Evolutionary conservation across 2,113 vertebrate genomes (phyloP).

Genomic region (Gadus chalcogrammus): DNA sequence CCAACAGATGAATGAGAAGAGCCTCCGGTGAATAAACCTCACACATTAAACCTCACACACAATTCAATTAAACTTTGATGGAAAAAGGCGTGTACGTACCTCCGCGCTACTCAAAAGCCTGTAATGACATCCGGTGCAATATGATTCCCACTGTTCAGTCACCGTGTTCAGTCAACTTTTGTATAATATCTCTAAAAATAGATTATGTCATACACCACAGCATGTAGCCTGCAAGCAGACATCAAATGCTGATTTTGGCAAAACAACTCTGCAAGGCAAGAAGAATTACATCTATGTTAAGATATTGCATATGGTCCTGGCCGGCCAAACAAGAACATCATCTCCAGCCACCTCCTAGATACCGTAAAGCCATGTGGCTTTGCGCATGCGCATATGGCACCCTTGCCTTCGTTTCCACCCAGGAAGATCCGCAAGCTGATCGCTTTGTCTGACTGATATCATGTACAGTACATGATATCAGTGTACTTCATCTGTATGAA

Average conservation of each 20-base stretch:
- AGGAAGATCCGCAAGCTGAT: too few species aligned
- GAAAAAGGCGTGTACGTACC: conserved; percentile 45
- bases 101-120: conserved; percentile 55
- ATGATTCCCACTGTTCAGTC: conserved; percentile 35
- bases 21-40: background rate
- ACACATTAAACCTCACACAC: background rate
- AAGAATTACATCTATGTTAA: conserved; percentile 41
- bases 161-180: conserved; percentile 20
- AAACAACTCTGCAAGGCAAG: conserved; percentile 48
- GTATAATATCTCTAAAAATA: conserved; percentile 15
- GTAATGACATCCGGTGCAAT: conserved; percentile 69
- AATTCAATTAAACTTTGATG: background rate
- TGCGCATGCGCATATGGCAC: conserved; percentile 60
- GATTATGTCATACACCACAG: conserved; percentile 23
- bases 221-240: conserved; percentile 28
- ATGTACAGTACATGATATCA: too few species aligned
- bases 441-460: too few species aligned
- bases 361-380: conserved; percentile 22
- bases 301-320: conserved; percentile 47
- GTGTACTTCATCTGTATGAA: too few species aligned
- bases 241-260: conserved; percentile 61
- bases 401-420: too few species aligned
- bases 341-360: conserved; percentile 47
- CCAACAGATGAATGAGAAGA: too few species aligned
- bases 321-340: conserved; percentile 54